Evolutionary conservation across 2,797 vertebrate genomes (phyloP), one percentile per base, ranked within the genome.

Genomic region (Sphaeramia orbicularis): DNA sequence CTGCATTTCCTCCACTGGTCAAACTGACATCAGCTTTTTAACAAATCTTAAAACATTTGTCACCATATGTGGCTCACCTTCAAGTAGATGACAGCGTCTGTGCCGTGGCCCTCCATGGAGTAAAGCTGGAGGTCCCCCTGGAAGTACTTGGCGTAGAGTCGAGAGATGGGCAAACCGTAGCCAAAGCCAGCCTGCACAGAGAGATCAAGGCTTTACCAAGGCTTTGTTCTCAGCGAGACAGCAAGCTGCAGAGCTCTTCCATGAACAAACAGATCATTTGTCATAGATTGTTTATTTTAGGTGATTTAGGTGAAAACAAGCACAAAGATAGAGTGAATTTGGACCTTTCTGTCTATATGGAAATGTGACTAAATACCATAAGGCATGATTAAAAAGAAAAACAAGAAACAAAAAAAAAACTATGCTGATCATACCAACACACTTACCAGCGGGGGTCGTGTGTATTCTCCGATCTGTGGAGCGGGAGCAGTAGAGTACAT

Each of bases 91-190:
- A 97, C 95, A 0, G 97, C 97, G 0, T 98, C 97, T 0, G 97
- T 98, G 78, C 97, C 97, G 0, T 95, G 94, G 58, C 96, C 96
- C 80, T 99, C 97, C 97, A 99, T 98, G 48, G 97, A 97, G 86
- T 94, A 99, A 44, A 99, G 95, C 92, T 99, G 96, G 83, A 99
- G 90, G 86, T 99, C 96, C 1, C 97, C 97, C 88, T 98, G 97
- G 94, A 99, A 99, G 86, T 98, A 99, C 87, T 96, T 96, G 86
- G 97, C 97, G 0, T 98, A 98, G 74, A 98, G 97, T 7, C 97
- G 95, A 16, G 97, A 97, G 84, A 99, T 97, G 72, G 97, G 97
- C 72, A 99, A 89, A 10, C 97, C 97, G 0, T 98, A 99, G 69
- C 97, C 97, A 18, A 98, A 97, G 9, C 97, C 97, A 16, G 97